These are phyloP conservation scores for Euwallacea fornicatus DNA, from an alignment of 1,140 invertebrate species.

Conservation along the genomic window DNA sequence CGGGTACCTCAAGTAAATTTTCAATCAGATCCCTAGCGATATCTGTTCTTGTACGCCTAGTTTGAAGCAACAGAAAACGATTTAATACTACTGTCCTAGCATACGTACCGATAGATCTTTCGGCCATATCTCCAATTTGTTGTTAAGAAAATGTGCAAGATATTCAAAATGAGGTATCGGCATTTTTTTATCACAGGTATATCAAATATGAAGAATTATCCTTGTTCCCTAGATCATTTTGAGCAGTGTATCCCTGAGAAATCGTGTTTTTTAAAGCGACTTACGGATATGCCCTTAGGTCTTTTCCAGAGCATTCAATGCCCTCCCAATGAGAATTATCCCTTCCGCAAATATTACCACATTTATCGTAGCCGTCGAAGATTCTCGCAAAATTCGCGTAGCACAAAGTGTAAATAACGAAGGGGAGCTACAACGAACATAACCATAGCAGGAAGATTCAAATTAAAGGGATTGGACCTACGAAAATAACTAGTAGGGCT, in stretches of 20 bases:
- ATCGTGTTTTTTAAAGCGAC: background rate
- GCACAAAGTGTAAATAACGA: slow-evolving; percentile 27
- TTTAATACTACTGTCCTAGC: background rate
- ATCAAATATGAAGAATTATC: no score
- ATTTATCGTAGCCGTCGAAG: slow-evolving; percentile 38
- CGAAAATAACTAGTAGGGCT: slow-evolving; percentile 31
- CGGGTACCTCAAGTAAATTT: no score
- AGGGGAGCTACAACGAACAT: slow-evolving; percentile 33
- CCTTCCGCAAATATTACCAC: slow-evolving; percentile 41
- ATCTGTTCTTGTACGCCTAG: background rate
- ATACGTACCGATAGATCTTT: no score
- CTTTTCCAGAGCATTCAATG: slow-evolving; percentile 34
- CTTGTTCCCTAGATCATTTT: no score
- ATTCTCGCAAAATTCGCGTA: slow-evolving; percentile 37
- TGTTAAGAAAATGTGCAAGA: no score
- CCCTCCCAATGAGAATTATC: slow-evolving; percentile 30
- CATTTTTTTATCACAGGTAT: no score
- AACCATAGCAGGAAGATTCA: background rate
- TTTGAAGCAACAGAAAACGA: background rate
- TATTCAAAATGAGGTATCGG: no score
- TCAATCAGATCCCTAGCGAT: background rate
- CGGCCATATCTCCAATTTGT: no score
- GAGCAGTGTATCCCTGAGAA: no score
- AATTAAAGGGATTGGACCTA: slow-evolving; percentile 19
- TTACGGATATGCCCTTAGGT: slow-evolving; percentile 35